Evolutionary conservation across 2,797 vertebrate genomes (phyloP), one percentile per base, ranked within the genome.

Genomic region (Kryptolebias ocellatus): DNA sequence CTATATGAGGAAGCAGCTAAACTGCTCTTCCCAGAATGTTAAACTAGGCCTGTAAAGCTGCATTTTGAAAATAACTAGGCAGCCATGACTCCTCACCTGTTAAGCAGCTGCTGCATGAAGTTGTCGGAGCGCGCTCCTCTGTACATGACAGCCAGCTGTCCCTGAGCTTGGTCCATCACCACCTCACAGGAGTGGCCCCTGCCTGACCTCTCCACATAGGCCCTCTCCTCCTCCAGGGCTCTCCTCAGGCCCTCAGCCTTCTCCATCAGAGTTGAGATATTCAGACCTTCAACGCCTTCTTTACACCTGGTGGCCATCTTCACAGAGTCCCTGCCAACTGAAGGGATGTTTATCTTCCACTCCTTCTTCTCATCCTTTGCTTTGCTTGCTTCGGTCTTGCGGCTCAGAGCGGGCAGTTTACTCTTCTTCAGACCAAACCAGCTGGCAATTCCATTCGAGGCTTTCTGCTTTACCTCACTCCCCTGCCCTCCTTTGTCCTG

Each of bases 31-130:
- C 24, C 20, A 62, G 34, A 60, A 20, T 53, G 28, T 61, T 29
- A 37, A 28, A 20, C 29, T 14, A 15, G 2, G n/a, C 18, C n/a
- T 62, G 20, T 39, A 9, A 47, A 58, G 5, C 15, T 42, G 2
- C 1, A 6, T 2, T 17, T 42, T 17, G 7, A 42, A 18, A 16
- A n/a, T 0, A 12, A 27, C 44, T 10, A 1, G 1, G 0, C 20
- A 27, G 31, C 2, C 47, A 12, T 0, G 10, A 29, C 45, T 46
- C 14, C 86, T 95, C 76, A 98, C 97, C 97, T 95, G 93, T 98
- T 97, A 0, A 98, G 92, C 75, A 98, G 93, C 91, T 99, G 97
- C 50, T 98, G 97, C 97, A 99, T 98, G 89, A 99, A 99, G 90
- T 94, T 96, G 83, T 98, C 96, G 0, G 96, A 96, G 14, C 96